Evolutionary conservation across 2,797 vertebrate genomes (phyloP), one percentile per base, ranked within the genome.

Genomic region (Catostomus latipinnis): DNA sequence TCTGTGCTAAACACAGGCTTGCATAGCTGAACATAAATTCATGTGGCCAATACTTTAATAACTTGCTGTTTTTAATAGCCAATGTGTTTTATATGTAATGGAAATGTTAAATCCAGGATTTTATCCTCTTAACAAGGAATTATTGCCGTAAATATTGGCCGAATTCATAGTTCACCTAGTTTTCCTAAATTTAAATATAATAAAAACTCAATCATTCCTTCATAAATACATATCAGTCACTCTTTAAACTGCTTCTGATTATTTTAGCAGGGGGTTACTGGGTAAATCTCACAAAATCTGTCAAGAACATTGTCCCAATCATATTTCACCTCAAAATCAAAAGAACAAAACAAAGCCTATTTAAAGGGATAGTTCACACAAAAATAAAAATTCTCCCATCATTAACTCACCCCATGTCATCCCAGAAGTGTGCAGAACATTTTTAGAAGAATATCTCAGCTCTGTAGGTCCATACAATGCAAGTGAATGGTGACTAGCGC

Each of bases 1-100:
- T 77, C 43, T 53, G 48, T 16, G 75, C 45, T 63, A 43, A 68
- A 71, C 43, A 46, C 68, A 71, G 77, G 22, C 70, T 73, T 80
- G 78, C 70, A 80, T 80, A 78, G 76, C 76, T 78, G 14, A 78
- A 54, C 48, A 54, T 54, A 18, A 77, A 14, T 63, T 71, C 34
- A 54, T 43, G 45, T 58, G 45, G 54, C 70, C 46, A 52, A 66
- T 56, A 46, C 60, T 34, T 22, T 65, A 49, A 57, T 60, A 34
- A 63, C 52, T 34, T 34, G 34, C 34, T 34, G 34, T 34, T 34
- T 16, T 13, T 62, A 58, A 69, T 50, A 61, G 43, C 49, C 34
- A 12, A 61, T 46, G 74, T 76, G 34, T 34, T 68, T 67, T 5
- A 46, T 8, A 57, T 53, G 67, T 78, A 71, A 71, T 46, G 34